These are phyloP conservation scores for Pygmarrhopalites habei DNA, from an alignment of 1,140 invertebrate species.

Conservation along the genomic window DNA sequence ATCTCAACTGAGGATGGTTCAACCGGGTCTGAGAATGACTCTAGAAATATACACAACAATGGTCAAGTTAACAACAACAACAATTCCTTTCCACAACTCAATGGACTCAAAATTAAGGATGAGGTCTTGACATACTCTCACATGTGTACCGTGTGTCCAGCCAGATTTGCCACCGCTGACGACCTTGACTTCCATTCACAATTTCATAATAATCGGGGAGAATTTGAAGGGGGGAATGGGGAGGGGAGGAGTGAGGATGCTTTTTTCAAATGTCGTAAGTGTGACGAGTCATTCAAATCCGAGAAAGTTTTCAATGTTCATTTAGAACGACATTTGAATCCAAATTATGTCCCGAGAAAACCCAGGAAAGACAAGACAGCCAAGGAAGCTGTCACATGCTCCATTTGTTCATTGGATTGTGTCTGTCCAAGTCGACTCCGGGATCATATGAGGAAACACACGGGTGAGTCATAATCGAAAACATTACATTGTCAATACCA, in stretches of 20 bases:
- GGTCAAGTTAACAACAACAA: too few species aligned
- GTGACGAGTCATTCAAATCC: background rate
- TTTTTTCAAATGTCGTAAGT: background rate
- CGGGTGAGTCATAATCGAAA: too few species aligned
- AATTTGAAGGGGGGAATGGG: background rate
- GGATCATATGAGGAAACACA: background rate
- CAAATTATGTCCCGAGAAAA: background rate
- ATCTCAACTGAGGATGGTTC: too few species aligned
- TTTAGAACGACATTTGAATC: background rate
- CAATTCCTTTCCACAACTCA: too few species aligned
- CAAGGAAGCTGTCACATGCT: background rate
- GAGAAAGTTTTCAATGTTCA: background rate
- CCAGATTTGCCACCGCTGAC: background rate
- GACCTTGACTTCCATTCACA: background rate
- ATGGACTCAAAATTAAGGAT: too few species aligned
- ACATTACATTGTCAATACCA: too few species aligned
- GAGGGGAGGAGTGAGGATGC: background rate
- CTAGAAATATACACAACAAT: too few species aligned
- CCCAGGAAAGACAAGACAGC: background rate
- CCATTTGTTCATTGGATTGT: background rate
- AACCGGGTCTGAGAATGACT: too few species aligned
- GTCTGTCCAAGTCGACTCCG: background rate
- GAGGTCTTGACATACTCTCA: too few species aligned
- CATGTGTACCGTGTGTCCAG: background rate
- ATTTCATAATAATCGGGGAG: background rate